phyloP scores from a whole-genome alignment of 1,140 invertebrate species.

The Nebria ingens region DNA sequence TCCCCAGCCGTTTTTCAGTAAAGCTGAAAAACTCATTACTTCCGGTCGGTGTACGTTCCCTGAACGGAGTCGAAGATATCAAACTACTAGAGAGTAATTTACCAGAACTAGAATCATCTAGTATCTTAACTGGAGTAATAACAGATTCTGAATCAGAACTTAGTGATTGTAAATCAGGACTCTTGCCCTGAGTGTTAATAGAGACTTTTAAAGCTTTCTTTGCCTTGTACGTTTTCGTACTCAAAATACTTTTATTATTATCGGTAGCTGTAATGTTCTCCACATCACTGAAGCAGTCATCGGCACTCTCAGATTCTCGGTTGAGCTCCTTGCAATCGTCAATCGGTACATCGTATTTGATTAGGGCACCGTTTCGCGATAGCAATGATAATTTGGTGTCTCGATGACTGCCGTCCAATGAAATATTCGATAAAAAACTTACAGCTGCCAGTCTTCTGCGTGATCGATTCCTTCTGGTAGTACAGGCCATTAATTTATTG shows the following conservation, averaged over 20 bases:
- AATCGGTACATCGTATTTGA: slow-evolving; percentile 32
- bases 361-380: slow-evolving; percentile 36
- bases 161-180: slow-evolving; percentile 44
- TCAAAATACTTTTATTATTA: slow-evolving; percentile 32
- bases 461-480: slow-evolving; percentile 45
- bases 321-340: slow-evolving; percentile 12
- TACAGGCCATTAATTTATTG: slow-evolving; percentile 38
- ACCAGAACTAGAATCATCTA: slow-evolving; percentile 13
- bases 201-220: slow-evolving; percentile 26
- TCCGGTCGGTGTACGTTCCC: slow-evolving; percentile 10
- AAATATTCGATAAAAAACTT: slow-evolving; percentile 89
- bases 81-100: not conserved
- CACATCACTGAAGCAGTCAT: slow-evolving; percentile 39
- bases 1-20: slow-evolving; percentile 33
- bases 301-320: slow-evolving; percentile 30
- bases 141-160: slow-evolving; percentile 58
- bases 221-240: slow-evolving; percentile 18
- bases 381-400: slow-evolving; percentile 65
- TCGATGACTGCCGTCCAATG: slow-evolving; percentile 79
- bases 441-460: slow-evolving; percentile 74
- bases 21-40: slow-evolving; percentile 8
- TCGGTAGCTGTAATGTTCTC: slow-evolving; percentile 36
- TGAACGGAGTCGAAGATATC: slow-evolving; percentile 6
- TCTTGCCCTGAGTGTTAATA: slow-evolving; percentile 22
- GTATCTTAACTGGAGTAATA: slow-evolving; percentile 38